A percentile compares a stretch with the other conserved stretches of the same genome.
These are phyloP conservation scores for Torymus tubicola DNA, from an alignment of 2,888 invertebrate genomes.

Conservation along the genomic window DNA sequence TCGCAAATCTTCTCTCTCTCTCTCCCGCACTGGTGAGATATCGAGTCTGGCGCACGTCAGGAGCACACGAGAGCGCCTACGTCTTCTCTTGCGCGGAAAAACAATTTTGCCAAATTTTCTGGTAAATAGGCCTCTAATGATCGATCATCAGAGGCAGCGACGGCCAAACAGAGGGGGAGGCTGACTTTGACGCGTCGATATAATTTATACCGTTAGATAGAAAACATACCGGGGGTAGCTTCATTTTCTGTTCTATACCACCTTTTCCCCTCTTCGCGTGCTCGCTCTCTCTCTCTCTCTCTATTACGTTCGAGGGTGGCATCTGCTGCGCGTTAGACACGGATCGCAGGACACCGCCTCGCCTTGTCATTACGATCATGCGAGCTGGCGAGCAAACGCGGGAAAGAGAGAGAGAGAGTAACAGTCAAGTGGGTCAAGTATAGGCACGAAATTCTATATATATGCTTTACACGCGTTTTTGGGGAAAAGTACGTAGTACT, in stretches of 20 bases:
- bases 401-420: not conserved
- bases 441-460: constrained; percentile 20
- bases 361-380: constrained; percentile 70
- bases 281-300: too few species aligned
- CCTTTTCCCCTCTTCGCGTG: too few species aligned
- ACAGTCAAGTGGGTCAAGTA: constrained; percentile 73
- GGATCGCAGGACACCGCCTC: constrained; percentile 74
- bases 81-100: constrained; percentile 58
- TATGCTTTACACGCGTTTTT: constrained; percentile 5
- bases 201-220: constrained; percentile 76
- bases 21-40: too few species aligned
- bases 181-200: constrained; percentile 75
- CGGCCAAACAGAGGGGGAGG: constrained; percentile 58
- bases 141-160: constrained; percentile 73
- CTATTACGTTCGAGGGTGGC: constrained; percentile 67
- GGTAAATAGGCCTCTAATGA: constrained; percentile 74
- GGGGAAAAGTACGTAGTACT: not conserved
- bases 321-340: constrained; percentile 76
- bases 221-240: constrained; percentile 68
- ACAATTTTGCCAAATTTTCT: constrained; percentile 73
- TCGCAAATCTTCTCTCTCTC: constrained; percentile 19
- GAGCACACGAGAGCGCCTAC: constrained; percentile 41
- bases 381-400: not conserved
- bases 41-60: constrained; percentile 51
- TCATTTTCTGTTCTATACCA: constrained; percentile 62